Conservation (phyloP, 2,797 vertebrate genomes). For the Capromys pilorides region DNA sequence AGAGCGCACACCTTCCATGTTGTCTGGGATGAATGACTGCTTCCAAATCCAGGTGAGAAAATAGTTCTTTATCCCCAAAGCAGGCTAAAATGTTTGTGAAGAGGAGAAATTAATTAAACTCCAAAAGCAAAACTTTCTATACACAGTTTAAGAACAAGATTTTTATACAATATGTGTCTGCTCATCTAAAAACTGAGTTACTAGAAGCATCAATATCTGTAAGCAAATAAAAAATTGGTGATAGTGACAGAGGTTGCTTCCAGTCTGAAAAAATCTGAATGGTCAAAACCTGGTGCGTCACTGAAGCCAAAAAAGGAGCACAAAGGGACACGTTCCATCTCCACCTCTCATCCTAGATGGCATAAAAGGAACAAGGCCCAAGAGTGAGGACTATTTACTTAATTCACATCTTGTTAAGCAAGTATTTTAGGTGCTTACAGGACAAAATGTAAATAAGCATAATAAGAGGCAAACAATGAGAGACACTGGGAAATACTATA, state of each 20-base stretch:
- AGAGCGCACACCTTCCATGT: slow-evolving; percentile 75
- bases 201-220: neutral
- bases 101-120: slow-evolving; percentile 79
- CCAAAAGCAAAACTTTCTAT: slow-evolving; percentile 59
- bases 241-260: neutral
- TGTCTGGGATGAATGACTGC: slow-evolving; percentile 71
- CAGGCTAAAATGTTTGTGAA: slow-evolving; percentile 84
- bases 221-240: neutral
- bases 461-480: neutral
- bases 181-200: slow-evolving; percentile 34
- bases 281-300: neutral
- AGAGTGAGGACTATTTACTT: neutral
- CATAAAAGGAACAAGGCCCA: neutral
- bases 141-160: slow-evolving; percentile 55
- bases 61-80: slow-evolving; percentile 87
- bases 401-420: neutral
- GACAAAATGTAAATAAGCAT: neutral
- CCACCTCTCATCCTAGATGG: neutral
- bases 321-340: neutral
- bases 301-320: neutral
- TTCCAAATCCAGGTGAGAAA: slow-evolving; percentile 78
- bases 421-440: neutral
- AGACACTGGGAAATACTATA: neutral
- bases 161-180: slow-evolving; percentile 49
- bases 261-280: neutral